Evolutionary conservation across 2,888 invertebrate genomes (phyloP), one percentile per base, ranked within the genome.

Genomic region (Troides helena): DNA sequence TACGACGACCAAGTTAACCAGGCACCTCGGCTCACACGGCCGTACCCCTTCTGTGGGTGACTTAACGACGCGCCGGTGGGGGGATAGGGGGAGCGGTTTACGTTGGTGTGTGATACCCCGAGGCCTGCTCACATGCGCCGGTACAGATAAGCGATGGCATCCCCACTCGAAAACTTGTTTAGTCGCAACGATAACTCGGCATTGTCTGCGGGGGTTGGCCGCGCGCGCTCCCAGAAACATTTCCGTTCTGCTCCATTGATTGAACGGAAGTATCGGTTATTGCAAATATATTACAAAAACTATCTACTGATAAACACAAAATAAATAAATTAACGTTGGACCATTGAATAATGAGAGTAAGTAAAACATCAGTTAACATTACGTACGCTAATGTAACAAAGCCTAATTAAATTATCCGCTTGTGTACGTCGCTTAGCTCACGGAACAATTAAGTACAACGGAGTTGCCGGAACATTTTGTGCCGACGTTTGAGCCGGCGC

Each of bases 101-200:
- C 80, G 79, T 79, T 88, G 87, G 89, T 79, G 81, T 83, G 87
- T 85, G 87, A 88, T 85, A 86, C 89, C 90, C 84, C 82, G 80
- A 86, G 88, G 90, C 89, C 87, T 84, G 84, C 88, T 87, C 88
- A 88, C 88, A 89, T 90, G 89, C 89, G 90, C 85, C 85, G 80
- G 84, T 80, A 84, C 85, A 89, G 91, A 92, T 92, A 92, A 92
- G 89, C 89, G 81, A 78, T 81, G 86, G 85, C 87, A 89, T 89
- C 90, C 90, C 88, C 85, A 86, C 89, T 89, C 85, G 85, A 87
- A 84, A 90, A 90, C 90, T 90, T 89, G 91, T 90, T 91, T 88
- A 85, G 87, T 81, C 83, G 83, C 81, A 78, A 81, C 84, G 90
- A 90, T 90, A 90, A 88, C 86, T 89, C 84, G 77, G 86, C 83